These are phyloP conservation scores for Nibea coibor DNA, from an alignment of 2,113 vertebrate genomes.

Conservation along the genomic window DNA sequence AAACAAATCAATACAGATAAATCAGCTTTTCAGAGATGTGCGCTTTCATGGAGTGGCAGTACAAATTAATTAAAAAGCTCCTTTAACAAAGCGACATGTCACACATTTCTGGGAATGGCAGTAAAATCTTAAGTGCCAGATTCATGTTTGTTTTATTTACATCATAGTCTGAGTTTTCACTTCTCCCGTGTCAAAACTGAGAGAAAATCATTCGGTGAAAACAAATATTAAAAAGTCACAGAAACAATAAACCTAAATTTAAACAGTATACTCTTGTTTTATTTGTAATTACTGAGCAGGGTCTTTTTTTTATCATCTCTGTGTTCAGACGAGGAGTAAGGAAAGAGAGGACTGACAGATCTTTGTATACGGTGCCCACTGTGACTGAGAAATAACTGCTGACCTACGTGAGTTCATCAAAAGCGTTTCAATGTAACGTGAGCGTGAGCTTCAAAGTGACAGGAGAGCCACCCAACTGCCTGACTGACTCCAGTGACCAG, in stretches of 20 bases:
- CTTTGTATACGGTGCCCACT: not conserved
- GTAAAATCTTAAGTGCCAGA: slow-evolving; percentile 26
- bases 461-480: not conserved
- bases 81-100: slow-evolving; percentile 40
- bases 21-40: slow-evolving; percentile 42
- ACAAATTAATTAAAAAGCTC: slow-evolving; percentile 48
- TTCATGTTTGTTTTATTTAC: slow-evolving; percentile 43
- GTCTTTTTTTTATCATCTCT: not conserved
- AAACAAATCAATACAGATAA: slow-evolving; percentile 41
- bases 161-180: slow-evolving; percentile 9
- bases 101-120: slow-evolving; percentile 32
- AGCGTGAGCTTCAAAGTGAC: not conserved
- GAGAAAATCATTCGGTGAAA: slow-evolving; percentile 27
- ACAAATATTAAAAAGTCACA: slow-evolving; percentile 11
- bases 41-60: slow-evolving; percentile 37
- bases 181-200: not conserved
- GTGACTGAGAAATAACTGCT: not conserved
- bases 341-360: not conserved
- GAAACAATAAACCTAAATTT: slow-evolving; percentile 7
- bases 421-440: not conserved
- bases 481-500: not conserved
- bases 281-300: slow-evolving; percentile 10
- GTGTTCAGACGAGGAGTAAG: slow-evolving; percentile 4
- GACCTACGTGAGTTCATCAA: not conserved
- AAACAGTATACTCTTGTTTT: not conserved